Base-by-base conservation (phyloP, 2,797 vertebrate genomes). In the Hippocampus kuda region DNA sequence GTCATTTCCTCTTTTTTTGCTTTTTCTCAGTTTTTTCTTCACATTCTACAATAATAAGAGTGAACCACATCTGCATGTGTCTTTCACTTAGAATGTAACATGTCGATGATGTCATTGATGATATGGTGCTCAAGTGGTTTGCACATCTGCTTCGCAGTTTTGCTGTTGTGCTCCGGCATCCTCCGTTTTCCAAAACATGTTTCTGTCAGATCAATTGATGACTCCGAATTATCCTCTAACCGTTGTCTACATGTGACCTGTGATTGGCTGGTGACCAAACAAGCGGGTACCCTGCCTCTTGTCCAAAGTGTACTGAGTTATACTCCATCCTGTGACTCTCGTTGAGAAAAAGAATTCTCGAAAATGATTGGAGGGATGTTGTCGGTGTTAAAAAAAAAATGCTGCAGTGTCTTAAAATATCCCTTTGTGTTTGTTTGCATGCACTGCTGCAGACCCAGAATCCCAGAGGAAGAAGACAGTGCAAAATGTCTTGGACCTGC, bases 401-500 rank as follows among this genome's bases (percentile, higher is more conserved):
- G 42, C 24, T 48, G 9, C 22, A 53, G 11, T 46, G 11, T 77
- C 66, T 76, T 68, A 77, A 78, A 73, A 76, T 68, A 66, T 57
- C 12, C 12, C 3, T 60, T 24, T 66, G 11, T 72, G 34, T 54
- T 2, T 75, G 26, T 30, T 34, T 67, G 59, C 44, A 18, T 76
- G 22, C n/a, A 26, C 18, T 24, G 24, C 12, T 60, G 59, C 85
- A 95, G 96, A 98, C 74, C 95, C 96, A 0, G 96, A 98, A 79
- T 96, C 96, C 76, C 96, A 98, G 88, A 92, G 96, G 79, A 98
- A 98, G 86, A 93, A 95, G 72, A 97, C 96, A 0, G 95, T 98
- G 69, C 95, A 98, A 88, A 98, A 98, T 75, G 95, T 98, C n/a
- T 86, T 98, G 81, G 96, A 98, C 85, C 93, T 98, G 60, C 93